Evolutionary conservation across 2,113 vertebrate genomes (phyloP), one percentile per base, ranked within the genome.

Genomic region (Oncorhynchus mykiss): DNA sequence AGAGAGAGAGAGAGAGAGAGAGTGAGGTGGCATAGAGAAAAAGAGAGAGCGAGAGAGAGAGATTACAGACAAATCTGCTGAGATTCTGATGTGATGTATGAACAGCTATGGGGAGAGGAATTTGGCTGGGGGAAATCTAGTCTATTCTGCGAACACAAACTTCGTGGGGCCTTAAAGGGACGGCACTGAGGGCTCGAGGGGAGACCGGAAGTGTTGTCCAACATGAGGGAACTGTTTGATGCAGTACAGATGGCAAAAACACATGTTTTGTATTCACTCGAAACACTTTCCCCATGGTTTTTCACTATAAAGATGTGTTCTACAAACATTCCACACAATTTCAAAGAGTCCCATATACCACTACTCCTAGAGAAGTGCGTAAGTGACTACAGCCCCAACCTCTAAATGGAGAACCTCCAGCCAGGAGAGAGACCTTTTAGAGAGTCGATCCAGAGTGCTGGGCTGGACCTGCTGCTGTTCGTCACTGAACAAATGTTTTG

Each of bases 401-500:
- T 22, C 9, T 7, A 64, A n/a, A 18, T 7, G 34, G 5, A 73
- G 22, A 65, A 18, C 5, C n/a, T 45, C 20, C 51, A 65, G n/a
- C 72, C 31, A 25, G 66, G 1, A 31, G 12, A 29, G 66, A 60
- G 9, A 34, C 39, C 18, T 51, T 72, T 57, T 18, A 48, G 51
- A 57, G 73, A 27, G 49, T 39, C 39, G 27, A 71, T 57, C n/a
- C 20, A 34, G 29, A 65, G 68, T 72, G 66, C 68, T 77, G 78
- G 78, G 16, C 67, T 67, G 1, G 76, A 73, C 79, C 84, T 83
- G 85, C 84, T 81, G 83, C 78, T 83, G 85, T 87, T 87, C 90
- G 91, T 91, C 89, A 88, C 84, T 70, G 84, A 90, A 92, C 92
- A 93, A 91, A 92, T 91, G 93, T 93, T 90, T 90, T 93, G 91